phyloP scores from a whole-genome alignment of 2,113 vertebrate genomes.

The Chitala chitala region DNA sequence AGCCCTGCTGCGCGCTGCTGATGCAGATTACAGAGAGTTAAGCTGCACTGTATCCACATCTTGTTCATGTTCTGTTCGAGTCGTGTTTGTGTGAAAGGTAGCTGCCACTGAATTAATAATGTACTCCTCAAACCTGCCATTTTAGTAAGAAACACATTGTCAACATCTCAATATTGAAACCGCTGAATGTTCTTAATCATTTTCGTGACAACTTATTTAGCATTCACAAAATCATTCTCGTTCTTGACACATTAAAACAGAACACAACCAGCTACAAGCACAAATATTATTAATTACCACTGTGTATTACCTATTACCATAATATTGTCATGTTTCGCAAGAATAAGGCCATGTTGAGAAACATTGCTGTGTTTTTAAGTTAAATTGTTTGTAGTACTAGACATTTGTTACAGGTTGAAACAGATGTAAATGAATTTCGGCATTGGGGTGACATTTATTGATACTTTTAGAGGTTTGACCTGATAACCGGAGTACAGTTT shows the following conservation, averaged over 20 bases:
- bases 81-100: slow-evolving; percentile 51
- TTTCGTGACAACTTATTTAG: slow-evolving; percentile 24
- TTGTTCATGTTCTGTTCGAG: slow-evolving; percentile 54
- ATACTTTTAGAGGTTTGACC: no score
- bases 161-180: slow-evolving; percentile 6
- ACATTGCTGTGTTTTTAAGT: no score
- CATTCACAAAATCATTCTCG: neutral
- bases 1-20: neutral
- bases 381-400: no score
- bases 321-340: no score
- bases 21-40: slow-evolving; percentile 29
- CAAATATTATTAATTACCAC: neutral
- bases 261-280: neutral
- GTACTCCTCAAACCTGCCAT: slow-evolving; percentile 45
- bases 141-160: slow-evolving; percentile 33
- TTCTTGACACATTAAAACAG: neutral
- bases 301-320: no score
- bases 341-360: slow-evolving; percentile 1
- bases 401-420: no score
- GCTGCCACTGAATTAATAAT: slow-evolving; percentile 63
- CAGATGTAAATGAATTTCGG: no score
- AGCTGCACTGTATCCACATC: slow-evolving; percentile 37
- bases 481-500: no score
- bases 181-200: slow-evolving; percentile 4
- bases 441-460: no score